Evolutionary conservation across 2,797 vertebrate species (phyloP).

Genomic region (Girardinus metallicus): DNA sequence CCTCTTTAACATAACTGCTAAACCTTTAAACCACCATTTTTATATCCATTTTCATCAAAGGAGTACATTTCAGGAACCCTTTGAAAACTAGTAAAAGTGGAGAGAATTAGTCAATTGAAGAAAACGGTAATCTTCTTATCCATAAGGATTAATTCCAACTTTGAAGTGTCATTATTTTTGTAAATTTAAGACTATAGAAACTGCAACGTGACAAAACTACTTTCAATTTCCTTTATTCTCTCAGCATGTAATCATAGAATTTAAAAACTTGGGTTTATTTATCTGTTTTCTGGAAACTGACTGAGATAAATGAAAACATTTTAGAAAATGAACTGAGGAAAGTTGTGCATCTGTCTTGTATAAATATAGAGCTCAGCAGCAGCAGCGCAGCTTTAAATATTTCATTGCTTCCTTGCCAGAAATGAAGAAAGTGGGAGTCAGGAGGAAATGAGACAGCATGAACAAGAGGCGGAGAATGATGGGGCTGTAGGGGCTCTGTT

Average conservation of each 20-base stretch:
- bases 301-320: not conserved
- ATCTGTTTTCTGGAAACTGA: not conserved
- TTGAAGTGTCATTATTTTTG: not conserved
- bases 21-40: not conserved
- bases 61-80: not conserved
- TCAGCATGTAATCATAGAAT: not conserved
- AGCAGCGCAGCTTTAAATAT: slow-evolving; percentile 78
- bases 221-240: not conserved
- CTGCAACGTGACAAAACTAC: not conserved
- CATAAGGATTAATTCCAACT: not conserved
- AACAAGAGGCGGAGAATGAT: slow-evolving; percentile 16
- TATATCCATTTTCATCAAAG: not conserved
- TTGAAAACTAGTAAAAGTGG: not conserved
- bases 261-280: not conserved
- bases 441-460: slow-evolving; percentile 19
- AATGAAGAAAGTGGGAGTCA: slow-evolving; percentile 29
- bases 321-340: slow-evolving; percentile 6
- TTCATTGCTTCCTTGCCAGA: slow-evolving; percentile 70
- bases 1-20: not conserved
- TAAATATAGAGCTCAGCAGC: slow-evolving; percentile 78
- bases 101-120: not conserved
- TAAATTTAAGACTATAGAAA: not conserved
- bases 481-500: slow-evolving; percentile 16
- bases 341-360: slow-evolving; percentile 50
- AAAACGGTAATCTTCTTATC: not conserved